A percentile compares a stretch with the other conserved stretches of the same genome.
phyloP scores from a whole-genome alignment of 1,140 invertebrate genomes.

The Pseudachorutes palmiensis region DNA sequence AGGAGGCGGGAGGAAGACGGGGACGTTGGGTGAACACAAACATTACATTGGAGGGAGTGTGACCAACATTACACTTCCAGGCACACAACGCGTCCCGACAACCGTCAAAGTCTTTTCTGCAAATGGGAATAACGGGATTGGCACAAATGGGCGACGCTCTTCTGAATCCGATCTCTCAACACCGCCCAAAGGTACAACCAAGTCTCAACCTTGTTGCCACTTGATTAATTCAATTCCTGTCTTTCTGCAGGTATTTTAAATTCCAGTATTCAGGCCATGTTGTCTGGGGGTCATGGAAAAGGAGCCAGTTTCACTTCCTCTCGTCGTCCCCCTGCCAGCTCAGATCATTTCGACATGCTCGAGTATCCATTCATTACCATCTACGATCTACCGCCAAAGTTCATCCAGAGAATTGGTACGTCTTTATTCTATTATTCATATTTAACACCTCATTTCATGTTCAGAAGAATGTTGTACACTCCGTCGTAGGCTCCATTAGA shows the following conservation, averaged over 20 bases:
- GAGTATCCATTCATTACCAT: constrained; percentile 95
- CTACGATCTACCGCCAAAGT: constrained; percentile 75
- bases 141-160: constrained; percentile 55
- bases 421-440: background rate
- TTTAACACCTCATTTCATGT: background rate
- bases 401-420: constrained; percentile 78
- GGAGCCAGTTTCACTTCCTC: constrained; percentile 16
- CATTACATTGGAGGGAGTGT: too few relatives aligned
- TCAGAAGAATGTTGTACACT: background rate
- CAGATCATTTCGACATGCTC: constrained; percentile 58
- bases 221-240: too few relatives aligned
- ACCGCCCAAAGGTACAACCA: constrained; percentile 90
- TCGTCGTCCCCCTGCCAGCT: background rate
- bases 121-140: background rate
- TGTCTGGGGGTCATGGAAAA: constrained; percentile 14
- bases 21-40: background rate
- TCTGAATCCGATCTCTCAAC: constrained; percentile 89
- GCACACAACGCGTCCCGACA: background rate
- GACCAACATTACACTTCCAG: background rate
- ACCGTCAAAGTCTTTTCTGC: background rate
- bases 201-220: too few relatives aligned
- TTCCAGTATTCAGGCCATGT: constrained; percentile 14
- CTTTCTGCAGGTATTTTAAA: constrained; percentile 8
- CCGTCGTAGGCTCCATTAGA: too few relatives aligned
- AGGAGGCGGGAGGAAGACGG: background rate